Percentiles rank a stretch among this genome's conserved stretches.
Conservation (phyloP, 2,797 vertebrate genomes). For the Macropus fuliginosus region DNA sequence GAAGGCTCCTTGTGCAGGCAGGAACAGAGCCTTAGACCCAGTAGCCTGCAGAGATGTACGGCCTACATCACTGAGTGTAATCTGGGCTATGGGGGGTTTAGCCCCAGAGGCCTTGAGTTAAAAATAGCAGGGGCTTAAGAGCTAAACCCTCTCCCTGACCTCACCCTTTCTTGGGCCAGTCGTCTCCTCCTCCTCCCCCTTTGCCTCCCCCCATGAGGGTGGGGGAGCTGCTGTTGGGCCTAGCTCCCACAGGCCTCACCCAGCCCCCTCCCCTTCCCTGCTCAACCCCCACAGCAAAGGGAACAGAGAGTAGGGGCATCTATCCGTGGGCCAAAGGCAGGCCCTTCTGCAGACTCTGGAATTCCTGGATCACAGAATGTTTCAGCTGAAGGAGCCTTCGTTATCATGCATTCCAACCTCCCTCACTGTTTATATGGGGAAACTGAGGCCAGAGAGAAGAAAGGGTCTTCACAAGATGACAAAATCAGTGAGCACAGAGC, state of each 20-base stretch:
- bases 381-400: not conserved
- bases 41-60: not conserved
- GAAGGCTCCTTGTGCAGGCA: not conserved
- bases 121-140: not conserved
- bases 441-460: not conserved
- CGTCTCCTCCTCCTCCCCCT: not conserved
- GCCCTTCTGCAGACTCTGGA: not conserved
- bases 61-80: not conserved
- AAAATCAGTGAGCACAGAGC: not conserved
- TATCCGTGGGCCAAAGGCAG: not conserved
- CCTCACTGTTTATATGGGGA: not conserved
- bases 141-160: not conserved
- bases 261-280: not conserved
- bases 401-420: not conserved
- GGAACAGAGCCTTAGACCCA: not conserved
- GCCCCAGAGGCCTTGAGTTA: not conserved
- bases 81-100: not conserved
- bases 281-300: not conserved
- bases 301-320: not conserved
- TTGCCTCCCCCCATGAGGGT: not conserved
- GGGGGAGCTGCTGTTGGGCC: not conserved
- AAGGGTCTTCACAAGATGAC: not conserved
- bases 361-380: not conserved
- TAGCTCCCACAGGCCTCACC: not conserved
- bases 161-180: not conserved